Evolutionary conservation across 2,888 invertebrate genomes (phyloP), one percentile per base, ranked within the genome.

Genomic region (Thera obeliscata): DNA sequence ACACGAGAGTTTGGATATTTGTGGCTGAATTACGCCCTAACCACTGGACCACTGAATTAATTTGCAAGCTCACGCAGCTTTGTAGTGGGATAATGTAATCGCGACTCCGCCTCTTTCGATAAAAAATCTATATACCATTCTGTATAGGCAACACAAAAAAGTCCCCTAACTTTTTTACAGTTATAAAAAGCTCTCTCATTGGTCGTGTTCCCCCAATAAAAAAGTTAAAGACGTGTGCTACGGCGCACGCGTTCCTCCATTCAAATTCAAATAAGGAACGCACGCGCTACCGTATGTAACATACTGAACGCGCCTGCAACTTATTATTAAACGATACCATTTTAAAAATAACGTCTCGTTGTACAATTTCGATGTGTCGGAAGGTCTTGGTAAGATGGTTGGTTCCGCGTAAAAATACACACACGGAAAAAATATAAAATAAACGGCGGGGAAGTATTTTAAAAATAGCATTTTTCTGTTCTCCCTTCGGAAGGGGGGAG

Each of bases 391-490:
- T 77, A 83, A 76, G 79, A 70, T 87, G 85, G 91, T 76, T 71
- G 70, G 61, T 54, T 57, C 46, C 62, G 78, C 80, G 79, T 91
- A 89, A 93, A 92, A 92, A 92, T 93, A 92, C 83, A 81, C 87
- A 79, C 82, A 78, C 76, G 86, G 89, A 91, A 92, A 93, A 93
- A 91, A 90, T 89, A 89, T 90, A 92, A 92, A 92, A 90, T 89
- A 85, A 88, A 86, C 83, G 81, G 80, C 84, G 84, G 91, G 91
- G 92, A 92, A 90, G 90, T 88, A 87, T 90, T 89, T 91, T 90
- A 88, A 92, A 93, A 93, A 93, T 93, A 93, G 93, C 83, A 83
- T 77, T 76, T 66, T 69, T 63, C 52, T 50, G 59, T 76, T 82
- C 84, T 87, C 89, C 91, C 89, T 89, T 89, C 87, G 84, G 82